Base-by-base conservation (phyloP, 2,888 invertebrate genomes). In the Julus scanicus region DNA sequence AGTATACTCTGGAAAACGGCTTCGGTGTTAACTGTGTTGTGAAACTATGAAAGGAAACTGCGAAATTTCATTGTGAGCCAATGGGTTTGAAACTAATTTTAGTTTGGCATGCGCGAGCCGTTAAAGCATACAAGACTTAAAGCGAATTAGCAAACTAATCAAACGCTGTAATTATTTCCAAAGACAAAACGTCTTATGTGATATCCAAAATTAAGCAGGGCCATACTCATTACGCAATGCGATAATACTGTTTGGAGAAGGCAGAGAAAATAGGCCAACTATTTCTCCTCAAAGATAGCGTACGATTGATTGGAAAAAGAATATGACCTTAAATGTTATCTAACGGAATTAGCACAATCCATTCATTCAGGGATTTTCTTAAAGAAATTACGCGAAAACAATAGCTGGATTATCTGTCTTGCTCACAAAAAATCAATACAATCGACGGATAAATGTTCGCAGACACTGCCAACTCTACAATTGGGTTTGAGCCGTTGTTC, bases 101-200 rank as follows among this genome's bases (percentile, higher is more conserved):
- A 80, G 37, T 37, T 37, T 13, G 37, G 80, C 80, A 29, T n/a
- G 71, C 71, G 29, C 29, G 71, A 20, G 71, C 11, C 71, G 71
- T 71, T 71, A 80, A 80, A 80, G 37, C 80, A 37, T 80, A 20
- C 9, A 80, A 80, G 80, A 80, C 80, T 37, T 53, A 15, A 37
- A 80, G 29, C 80, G 80, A 80, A 80, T 80, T 80, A 80, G 80
- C 80, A 29, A 80, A 80, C 80, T 80, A 80, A 80, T 80, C 80
- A 80, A 80, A 80, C 80, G 29, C 80, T 37, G 80, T 80, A 80
- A 80, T 80, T 80, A 80, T 80, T 80, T 80, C 80, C 80, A 80
- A 80, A 29, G 80, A 80, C 80, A 37, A 80, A 37, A 37, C 80
- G 37, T 80, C n/a, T n/a, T n/a, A n/a, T n/a, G n/a, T n/a, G n/a